Conservation (phyloP, 2,797 vertebrate genomes). For the Parambassis ranga region DNA sequence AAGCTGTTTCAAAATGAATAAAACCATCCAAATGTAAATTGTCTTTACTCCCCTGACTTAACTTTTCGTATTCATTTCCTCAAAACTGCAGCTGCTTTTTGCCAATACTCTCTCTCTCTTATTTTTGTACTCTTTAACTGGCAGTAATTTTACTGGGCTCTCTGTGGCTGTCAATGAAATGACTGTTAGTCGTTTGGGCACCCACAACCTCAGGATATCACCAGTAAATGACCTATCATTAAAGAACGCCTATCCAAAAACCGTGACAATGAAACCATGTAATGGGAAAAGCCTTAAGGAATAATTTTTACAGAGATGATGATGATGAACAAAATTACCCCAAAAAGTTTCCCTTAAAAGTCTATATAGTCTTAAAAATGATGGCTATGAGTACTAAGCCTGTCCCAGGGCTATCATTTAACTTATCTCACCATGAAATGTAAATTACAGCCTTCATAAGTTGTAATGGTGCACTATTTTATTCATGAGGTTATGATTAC, state of each 20-base stretch:
- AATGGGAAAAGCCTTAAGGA: constrained; percentile 56
- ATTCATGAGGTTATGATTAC: constrained; percentile 75
- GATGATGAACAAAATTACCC: constrained; percentile 52
- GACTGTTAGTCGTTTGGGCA: constrained; percentile 12
- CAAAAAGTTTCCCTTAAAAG: constrained; percentile 58
- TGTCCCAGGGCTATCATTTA: constrained; percentile 57
- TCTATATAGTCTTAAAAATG: constrained; percentile 49
- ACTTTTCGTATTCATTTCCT: neutral
- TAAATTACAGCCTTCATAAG: constrained; percentile 68
- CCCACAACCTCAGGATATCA: constrained; percentile 41
- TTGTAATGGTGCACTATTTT: constrained; percentile 67
- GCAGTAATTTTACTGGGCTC: constrained; percentile 15
- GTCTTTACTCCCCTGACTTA: neutral
- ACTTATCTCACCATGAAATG: constrained; percentile 58
- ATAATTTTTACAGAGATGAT: constrained; percentile 41
- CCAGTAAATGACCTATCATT: constrained; percentile 61
- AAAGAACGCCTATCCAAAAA: constrained; percentile 31
- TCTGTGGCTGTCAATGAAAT: constrained; percentile 17
- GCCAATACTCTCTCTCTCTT: neutral
- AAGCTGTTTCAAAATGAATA: no score
- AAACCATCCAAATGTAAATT: neutral
- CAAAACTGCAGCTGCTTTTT: neutral
- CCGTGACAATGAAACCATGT: constrained; percentile 42
- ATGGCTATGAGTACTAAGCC: constrained; percentile 40
- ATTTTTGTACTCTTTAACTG: constrained; percentile 10